Evolutionary conservation across 1,140 invertebrate species (phyloP).

Genomic region (Ylistrum balloti): DNA sequence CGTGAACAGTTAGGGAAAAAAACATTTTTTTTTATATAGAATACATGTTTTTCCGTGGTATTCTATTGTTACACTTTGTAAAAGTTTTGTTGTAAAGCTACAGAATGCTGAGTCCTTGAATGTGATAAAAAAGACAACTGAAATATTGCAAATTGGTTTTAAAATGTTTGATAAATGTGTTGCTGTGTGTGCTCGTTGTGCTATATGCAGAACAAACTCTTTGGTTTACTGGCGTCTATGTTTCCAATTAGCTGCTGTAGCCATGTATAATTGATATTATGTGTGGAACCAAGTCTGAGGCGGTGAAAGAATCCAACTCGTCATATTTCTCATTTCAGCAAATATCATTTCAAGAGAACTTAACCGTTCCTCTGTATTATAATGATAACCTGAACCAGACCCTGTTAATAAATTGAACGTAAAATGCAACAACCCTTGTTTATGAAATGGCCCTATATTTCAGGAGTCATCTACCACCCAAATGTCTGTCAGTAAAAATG

Average conservation of each 20-base stretch:
- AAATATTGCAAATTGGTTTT: slow-evolving; percentile 36
- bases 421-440: slow-evolving; percentile 22
- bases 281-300: slow-evolving; percentile 24
- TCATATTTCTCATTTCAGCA: slow-evolving; percentile 39
- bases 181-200: not conserved
- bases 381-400: slow-evolving; percentile 19
- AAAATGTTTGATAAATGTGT: slow-evolving; percentile 12
- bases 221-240: slow-evolving; percentile 9
- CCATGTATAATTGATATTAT: slow-evolving; percentile 40
- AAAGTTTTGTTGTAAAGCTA: too few species aligned
- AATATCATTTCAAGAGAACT: slow-evolving; percentile 7
- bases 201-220: not conserved
- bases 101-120: not conserved
- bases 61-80: too few species aligned
- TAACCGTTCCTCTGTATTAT: slow-evolving; percentile 6
- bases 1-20: too few species aligned
- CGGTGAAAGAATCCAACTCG: slow-evolving; percentile 37
- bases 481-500: not conserved
- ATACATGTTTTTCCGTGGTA: too few species aligned
- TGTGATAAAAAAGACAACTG: not conserved
- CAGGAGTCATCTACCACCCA: slow-evolving; percentile 29
- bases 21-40: too few species aligned
- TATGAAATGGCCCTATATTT: slow-evolving; percentile 39
- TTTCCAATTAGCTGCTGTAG: slow-evolving; percentile 1
- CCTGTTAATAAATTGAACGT: slow-evolving; percentile 5